Evolutionary conservation across 2,113 vertebrate species (phyloP), one percentile per base, ranked within the genome.

Genomic region (Pterophyllum scalare): DNA sequence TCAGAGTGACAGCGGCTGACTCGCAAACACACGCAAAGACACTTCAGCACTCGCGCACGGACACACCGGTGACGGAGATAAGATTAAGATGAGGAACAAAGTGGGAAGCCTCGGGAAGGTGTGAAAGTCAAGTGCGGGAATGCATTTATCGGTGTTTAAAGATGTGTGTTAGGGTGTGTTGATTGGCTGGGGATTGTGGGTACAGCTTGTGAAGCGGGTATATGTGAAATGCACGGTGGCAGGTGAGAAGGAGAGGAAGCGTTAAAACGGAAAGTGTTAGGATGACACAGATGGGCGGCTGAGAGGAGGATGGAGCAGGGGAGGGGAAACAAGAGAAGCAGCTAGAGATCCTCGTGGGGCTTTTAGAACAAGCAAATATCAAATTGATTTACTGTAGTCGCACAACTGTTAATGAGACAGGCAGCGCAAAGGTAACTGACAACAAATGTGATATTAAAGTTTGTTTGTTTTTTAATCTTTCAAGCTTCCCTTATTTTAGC

Each of bases 181-280:
- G 84, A 89, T 91, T 89, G 91, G 86, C 38, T 5, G 80, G 87
- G 87, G 90, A 83, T 38, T 31, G 81, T 54, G 87, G 62, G 76
- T 62, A 20, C 40, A 12, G 78, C 35, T 33, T 83, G 89, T 64
- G 80, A 87, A 86, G 60, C 56, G 33, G 40, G 62, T 65, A 6
- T 14, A 31, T 76, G 89, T 65, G 82, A 88, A 61, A 87, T 58
- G 54, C 54, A 59, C 85, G 65, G 72, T 83, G 81, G 90, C 83
- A 87, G 92, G 90, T 89, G 91, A 90, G 88, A 87, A 88, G 83
- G 17, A 90, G 76, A 85, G 83, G 83, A 93, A 80, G 91, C 87
- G 91, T 85, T 87, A 84, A 76, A 88, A 78, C 12, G 31, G 35
- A 31, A 77, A 80, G 92, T 91, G 91, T 85, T 65, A 83, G 76